phyloP scores from a whole-genome alignment of 2,113 vertebrate genomes.

The Chlamydotis undulata region DNA sequence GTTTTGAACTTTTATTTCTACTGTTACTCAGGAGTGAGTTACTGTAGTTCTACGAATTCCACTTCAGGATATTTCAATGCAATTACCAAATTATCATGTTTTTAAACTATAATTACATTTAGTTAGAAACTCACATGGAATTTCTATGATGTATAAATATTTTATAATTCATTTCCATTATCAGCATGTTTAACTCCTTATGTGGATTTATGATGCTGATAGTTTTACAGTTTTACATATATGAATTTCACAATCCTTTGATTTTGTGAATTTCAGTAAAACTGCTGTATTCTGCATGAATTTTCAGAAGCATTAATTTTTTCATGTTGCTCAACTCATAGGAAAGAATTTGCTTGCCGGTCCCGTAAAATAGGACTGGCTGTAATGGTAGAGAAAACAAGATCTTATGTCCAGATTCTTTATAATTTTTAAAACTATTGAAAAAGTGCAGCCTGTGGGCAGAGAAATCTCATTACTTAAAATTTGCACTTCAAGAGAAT shows the following conservation, averaged over 20 bases:
- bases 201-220: background rate
- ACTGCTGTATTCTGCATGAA: background rate
- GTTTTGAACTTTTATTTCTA: background rate
- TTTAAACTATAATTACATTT: background rate
- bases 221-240: background rate
- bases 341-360: background rate
- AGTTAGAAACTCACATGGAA: background rate
- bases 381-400: background rate
- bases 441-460: conserved; percentile 2
- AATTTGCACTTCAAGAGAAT: conserved; percentile 63
- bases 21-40: background rate
- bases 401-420: conserved; percentile 32
- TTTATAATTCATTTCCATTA: background rate
- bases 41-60: background rate
- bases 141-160: background rate
- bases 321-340: conserved; percentile 13
- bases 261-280: background rate
- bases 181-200: background rate
- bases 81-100: background rate
- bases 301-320: conserved; percentile 35
- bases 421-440: conserved; percentile 1
- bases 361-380: background rate
- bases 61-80: background rate
- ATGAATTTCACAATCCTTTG: background rate
- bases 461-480: conserved; percentile 28